A percentile compares a stretch with the other conserved stretches of the same genome.
Conservation (phyloP, 2,888 invertebrate species). For the Lasioglossum zephyrum region DNA sequence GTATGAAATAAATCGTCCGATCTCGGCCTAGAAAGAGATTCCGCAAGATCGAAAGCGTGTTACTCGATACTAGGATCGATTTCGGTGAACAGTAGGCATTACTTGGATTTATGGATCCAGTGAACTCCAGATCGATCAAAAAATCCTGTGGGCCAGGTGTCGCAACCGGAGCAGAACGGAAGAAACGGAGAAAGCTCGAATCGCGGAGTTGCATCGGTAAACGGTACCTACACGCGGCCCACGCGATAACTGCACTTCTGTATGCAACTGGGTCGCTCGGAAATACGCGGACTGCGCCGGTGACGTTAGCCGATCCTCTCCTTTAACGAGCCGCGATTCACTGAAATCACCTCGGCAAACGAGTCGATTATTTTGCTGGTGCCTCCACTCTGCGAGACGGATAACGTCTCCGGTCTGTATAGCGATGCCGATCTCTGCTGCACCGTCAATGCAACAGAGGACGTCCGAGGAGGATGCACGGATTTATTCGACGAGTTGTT, state of each 20-base stretch:
- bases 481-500: conserved; percentile 14
- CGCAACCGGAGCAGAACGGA: conserved; percentile 1
- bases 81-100: background rate
- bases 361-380: conserved; percentile 25
- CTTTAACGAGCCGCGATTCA: conserved; percentile 47
- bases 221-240: conserved; percentile 53
- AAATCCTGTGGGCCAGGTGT: conserved; percentile 6
- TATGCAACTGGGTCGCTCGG: conserved; percentile 69
- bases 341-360: conserved; percentile 30
- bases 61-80: background rate
- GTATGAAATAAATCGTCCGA: background rate
- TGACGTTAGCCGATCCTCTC: conserved; percentile 42
- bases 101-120: background rate
- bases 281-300: conserved; percentile 40
- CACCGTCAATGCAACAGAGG: background rate
- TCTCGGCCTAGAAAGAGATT: background rate
- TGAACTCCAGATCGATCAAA: background rate
- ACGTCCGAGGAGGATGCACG: background rate
- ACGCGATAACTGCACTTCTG: conserved; percentile 46
- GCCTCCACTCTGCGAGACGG: conserved; percentile 1
- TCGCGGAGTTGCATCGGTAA: conserved; percentile 54
- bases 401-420: background rate
- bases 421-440: background rate
- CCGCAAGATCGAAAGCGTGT: background rate
- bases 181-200: conserved; percentile 53